Evolutionary conservation across 2,888 invertebrate species (phyloP).

Genomic region (Protonemura montana): DNA sequence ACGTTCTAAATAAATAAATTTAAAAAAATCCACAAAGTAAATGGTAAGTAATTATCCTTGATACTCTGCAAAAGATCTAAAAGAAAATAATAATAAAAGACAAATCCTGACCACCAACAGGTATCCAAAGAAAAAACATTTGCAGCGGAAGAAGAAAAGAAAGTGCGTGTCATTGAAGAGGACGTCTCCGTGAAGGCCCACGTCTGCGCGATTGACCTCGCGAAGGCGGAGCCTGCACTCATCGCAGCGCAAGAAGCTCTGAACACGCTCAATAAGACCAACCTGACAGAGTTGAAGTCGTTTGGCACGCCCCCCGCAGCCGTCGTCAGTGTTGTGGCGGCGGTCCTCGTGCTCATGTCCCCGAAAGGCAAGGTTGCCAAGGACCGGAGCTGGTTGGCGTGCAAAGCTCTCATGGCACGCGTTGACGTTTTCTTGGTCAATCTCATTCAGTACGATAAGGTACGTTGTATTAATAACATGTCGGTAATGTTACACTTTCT

Average conservation of each 20-base stretch:
- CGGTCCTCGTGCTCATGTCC: conserved; percentile 86
- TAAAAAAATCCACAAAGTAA: too few species aligned
- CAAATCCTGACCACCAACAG: background rate
- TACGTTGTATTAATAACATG: too few species aligned
- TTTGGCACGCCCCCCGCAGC: conserved; percentile 91
- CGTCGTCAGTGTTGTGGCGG: conserved; percentile 85
- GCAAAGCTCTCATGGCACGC: conserved; percentile 89
- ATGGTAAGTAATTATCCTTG: too few species aligned
- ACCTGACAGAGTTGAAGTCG: conserved; percentile 92
- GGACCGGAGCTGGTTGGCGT: conserved; percentile 91
- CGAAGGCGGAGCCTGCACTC: conserved; percentile 90
- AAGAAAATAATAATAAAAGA: background rate
- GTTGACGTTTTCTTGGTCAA: conserved; percentile 86
- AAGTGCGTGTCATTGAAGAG: conserved; percentile 88
- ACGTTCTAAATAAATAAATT: too few species aligned
- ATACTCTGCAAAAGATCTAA: background rate
- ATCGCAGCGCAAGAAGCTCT: conserved; percentile 89
- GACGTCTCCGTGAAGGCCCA: conserved; percentile 85
- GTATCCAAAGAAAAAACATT: conserved; percentile 48
- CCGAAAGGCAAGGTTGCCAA: conserved; percentile 86
- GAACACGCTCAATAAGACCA: conserved; percentile 91
- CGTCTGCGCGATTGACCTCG: conserved; percentile 88
- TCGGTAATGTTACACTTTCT: too few species aligned
- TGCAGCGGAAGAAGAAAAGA: conserved; percentile 85
- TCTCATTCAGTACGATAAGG: conserved; percentile 88